Conservation (phyloP, 2,113 vertebrate species). For the Chaetodon auriga region DNA sequence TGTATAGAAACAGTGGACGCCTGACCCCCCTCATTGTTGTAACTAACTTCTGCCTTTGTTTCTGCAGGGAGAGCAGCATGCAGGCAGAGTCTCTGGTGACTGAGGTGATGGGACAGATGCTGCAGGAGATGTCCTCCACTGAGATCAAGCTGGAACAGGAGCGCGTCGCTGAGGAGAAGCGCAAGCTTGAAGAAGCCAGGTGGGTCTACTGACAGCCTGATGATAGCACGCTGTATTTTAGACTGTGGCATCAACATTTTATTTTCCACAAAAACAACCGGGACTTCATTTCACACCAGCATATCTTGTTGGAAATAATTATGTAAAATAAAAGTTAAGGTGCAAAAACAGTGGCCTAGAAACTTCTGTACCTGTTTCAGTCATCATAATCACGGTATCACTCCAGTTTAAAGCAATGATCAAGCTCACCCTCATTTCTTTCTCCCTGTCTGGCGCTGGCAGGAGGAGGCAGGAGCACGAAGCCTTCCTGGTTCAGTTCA, state of each 20-base stretch:
- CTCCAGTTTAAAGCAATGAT: neutral
- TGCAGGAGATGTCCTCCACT: constrained; percentile 79
- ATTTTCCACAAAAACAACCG: neutral
- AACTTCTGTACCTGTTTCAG: neutral
- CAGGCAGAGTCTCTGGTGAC: constrained; percentile 83
- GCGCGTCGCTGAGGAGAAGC: constrained; percentile 86
- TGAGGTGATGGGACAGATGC: constrained; percentile 82
- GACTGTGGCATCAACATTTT: neutral
- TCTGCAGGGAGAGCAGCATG: constrained; percentile 83
- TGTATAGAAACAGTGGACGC: neutral
- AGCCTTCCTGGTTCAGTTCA: constrained; percentile 83
- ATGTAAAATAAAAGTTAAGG: too few species aligned
- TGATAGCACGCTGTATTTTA: neutral
- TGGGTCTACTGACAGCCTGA: constrained; percentile 49
- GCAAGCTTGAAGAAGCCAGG: constrained; percentile 90
- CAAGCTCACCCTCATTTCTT: neutral
- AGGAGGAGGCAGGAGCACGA: constrained; percentile 90
- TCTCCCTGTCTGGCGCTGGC: neutral
- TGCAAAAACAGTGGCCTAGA: too few species aligned
- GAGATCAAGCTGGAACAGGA: constrained; percentile 83
- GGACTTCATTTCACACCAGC: neutral
- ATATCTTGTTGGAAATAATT: too few species aligned
- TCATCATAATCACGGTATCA: neutral
- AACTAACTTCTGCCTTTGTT: neutral
- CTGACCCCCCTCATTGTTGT: neutral